Evolutionary conservation across 2,797 vertebrate genomes (phyloP).

Genomic region (Decapterus maruadsi): DNA sequence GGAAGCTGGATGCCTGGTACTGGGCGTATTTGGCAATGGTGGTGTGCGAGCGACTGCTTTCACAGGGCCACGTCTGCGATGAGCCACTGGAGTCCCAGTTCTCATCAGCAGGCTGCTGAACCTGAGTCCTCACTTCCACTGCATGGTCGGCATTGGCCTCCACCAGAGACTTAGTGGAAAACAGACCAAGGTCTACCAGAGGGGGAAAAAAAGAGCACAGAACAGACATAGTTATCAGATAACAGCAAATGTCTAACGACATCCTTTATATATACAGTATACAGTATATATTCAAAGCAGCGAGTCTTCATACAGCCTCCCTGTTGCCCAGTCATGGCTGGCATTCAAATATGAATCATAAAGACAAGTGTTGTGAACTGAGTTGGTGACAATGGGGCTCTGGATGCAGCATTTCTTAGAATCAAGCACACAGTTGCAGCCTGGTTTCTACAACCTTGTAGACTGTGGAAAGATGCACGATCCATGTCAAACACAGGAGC

Average conservation of each 20-base stretch:
- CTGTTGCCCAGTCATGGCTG: not conserved
- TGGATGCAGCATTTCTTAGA: not conserved
- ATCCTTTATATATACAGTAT: not conserved
- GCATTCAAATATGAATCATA: constrained; percentile 36
- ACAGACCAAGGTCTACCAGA: constrained; percentile 90
- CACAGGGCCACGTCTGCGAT: constrained; percentile 92
- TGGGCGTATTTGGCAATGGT: constrained; percentile 95
- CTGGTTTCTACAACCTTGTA: not conserved
- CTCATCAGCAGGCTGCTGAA: constrained; percentile 94
- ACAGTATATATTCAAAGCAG: constrained; percentile 34
- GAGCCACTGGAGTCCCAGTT: constrained; percentile 92
- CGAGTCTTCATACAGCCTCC: not conserved
- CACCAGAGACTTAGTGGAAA: constrained; percentile 94
- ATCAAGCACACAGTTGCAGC: not conserved
- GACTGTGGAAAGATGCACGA: not conserved
- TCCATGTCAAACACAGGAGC: not conserved
- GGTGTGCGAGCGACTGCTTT: constrained; percentile 95
- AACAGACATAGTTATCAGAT: not conserved
- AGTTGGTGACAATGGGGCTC: not conserved
- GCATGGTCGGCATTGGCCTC: constrained; percentile 92
- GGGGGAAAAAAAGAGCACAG: constrained; percentile 1
- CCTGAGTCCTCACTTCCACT: constrained; percentile 94
- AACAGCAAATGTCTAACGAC: not conserved
- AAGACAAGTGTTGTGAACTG: not conserved
- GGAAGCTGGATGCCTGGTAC: constrained; percentile 95